Evolutionary conservation across 64 coral and sea anemone species (phyloP).

Genomic region (Montipora efflorescens): DNA sequence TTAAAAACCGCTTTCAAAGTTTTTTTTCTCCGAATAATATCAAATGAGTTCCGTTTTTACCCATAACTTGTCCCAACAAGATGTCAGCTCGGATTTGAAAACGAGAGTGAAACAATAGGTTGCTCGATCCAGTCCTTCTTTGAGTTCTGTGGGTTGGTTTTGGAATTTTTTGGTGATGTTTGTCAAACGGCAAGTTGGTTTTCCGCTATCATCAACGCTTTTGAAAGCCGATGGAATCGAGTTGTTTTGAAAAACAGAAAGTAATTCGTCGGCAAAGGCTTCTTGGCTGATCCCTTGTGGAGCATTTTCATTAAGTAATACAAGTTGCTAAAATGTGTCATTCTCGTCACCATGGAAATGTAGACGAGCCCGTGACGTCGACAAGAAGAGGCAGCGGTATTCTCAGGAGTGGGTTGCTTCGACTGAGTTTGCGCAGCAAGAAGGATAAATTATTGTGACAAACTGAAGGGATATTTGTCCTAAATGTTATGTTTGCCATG

Average conservation of each 20-base stretch:
- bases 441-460: constrained; percentile 5
- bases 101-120: too few relatives aligned
- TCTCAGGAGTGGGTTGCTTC: constrained; percentile 7
- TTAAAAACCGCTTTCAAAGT: too few relatives aligned
- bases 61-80: too few relatives aligned
- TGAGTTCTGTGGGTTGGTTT: too few relatives aligned
- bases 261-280: neutral
- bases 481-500: neutral
- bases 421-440: constrained; percentile 35
- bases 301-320: neutral
- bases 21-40: too few relatives aligned
- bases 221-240: neutral
- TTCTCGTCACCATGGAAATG: constrained; percentile 6
- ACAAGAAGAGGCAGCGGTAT: constrained; percentile 9
- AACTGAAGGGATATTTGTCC: neutral
- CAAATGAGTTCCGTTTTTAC: too few relatives aligned
- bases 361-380: constrained; percentile 11
- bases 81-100: too few relatives aligned
- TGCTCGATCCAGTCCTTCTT: too few relatives aligned
- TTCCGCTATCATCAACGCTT: too few relatives aligned
- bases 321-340: neutral
- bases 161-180: too few relatives aligned
- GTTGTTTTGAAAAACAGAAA: neutral
- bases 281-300: neutral
- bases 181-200: too few relatives aligned